Base-by-base conservation (phyloP, 2,113 vertebrate genomes). In the Riparia riparia region DNA sequence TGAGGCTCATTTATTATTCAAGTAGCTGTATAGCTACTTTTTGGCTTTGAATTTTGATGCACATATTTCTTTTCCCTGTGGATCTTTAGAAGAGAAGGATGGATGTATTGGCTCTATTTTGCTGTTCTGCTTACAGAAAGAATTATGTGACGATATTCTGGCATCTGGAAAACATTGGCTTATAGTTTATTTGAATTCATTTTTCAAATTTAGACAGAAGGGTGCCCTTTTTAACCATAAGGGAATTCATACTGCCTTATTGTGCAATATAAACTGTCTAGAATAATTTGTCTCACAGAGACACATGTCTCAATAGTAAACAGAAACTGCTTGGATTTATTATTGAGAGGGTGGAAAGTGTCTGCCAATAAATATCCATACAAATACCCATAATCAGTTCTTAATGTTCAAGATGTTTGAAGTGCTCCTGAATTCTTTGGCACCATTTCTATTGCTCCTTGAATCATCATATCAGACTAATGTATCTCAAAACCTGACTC, bases 141-240 rank as follows among this genome's bases (percentile, higher is more conserved):
- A 96, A 71, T 90, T 93, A 86, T 73, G 85, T 92, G 88, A 93
- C 76, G 89, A 53, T 94, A 89, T 86, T 83, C 85, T 92, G 72
- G 69, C 90, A 94, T 96, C 90, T 97, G 95, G 96, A 94, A 96
- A 90, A 89, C 79, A 94, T 86, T 96, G 88, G 39, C 65, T 88
- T 95, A 66, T 68, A 89, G 79, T 96, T 95, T 93, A 90, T 96
- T 94, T 96, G 79, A 90, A 92, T 92, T 47, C 76, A 92, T 96
- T 95, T 96, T 94, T 93, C 88, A 96, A 90, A 78, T 92, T 80
- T 80, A 92, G 92, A 93, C 90, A 92, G 76, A 92, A 90, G 82
- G 68, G 37, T 96, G 61, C 88, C 90, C 92, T 95, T 95, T 96
- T 71, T 86, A 89, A n/a, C 82, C 85, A 56, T 91, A 90, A 89